phyloP scores from a whole-genome alignment of 2,797 vertebrate genomes.

The Macrochelys suwanniensis region DNA sequence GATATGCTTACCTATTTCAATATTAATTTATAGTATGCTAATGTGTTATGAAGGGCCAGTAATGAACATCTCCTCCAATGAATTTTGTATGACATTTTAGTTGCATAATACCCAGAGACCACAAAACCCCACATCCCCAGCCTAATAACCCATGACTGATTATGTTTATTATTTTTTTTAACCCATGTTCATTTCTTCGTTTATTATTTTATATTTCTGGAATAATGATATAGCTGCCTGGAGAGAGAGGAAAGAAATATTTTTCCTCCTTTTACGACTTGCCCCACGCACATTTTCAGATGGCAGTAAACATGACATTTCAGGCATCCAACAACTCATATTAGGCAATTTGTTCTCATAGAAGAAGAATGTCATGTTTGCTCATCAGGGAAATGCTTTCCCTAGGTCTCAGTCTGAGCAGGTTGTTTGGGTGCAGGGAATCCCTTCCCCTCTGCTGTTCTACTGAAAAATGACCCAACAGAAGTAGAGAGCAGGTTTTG shows the following conservation, averaged over 20 bases:
- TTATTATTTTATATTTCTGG: slow-evolving; percentile 22
- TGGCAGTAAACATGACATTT: slow-evolving; percentile 56
- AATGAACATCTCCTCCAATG: neutral
- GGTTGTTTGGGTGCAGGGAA: neutral
- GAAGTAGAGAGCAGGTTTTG: neutral
- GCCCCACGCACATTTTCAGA: slow-evolving; percentile 2
- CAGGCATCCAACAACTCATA: slow-evolving; percentile 10
- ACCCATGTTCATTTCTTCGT: neutral
- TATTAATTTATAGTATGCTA: neutral
- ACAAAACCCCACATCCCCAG: neutral
- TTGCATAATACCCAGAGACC: neutral
- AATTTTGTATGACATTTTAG: slow-evolving; percentile 33
- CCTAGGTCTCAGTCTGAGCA: neutral
- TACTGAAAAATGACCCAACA: accelerated
- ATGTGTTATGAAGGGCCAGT: neutral
- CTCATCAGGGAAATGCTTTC: slow-evolving; percentile 45
- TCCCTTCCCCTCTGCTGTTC: neutral
- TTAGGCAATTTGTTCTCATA: slow-evolving; percentile 36
- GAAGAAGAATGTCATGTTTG: slow-evolving; percentile 38
- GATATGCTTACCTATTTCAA: neutral
- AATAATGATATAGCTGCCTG: neutral
- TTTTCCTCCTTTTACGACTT: neutral
- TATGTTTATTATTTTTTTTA: neutral
- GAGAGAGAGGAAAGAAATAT: slow-evolving; percentile 22
- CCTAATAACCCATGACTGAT: neutral